A percentile compares a stretch with the other conserved stretches of the same genome.
Evolutionary conservation across 2,888 invertebrate genomes (phyloP).

Genomic region (Drosophila mimica): DNA sequence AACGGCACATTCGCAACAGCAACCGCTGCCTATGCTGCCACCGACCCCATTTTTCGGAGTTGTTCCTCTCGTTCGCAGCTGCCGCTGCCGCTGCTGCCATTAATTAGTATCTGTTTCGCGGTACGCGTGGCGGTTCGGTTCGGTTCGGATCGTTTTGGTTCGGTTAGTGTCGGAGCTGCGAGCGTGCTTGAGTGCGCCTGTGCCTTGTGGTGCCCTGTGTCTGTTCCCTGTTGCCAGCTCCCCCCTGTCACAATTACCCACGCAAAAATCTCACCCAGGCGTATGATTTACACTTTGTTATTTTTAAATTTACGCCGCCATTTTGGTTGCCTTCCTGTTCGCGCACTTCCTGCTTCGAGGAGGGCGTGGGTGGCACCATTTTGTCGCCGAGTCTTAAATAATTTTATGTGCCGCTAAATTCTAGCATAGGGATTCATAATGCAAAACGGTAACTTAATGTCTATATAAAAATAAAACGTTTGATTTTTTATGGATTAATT

Average conservation of each 20-base stretch:
- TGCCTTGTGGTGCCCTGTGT: slow-evolving; percentile 38
- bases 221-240: slow-evolving; percentile 12
- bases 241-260: slow-evolving; percentile 22
- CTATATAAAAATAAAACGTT: slow-evolving; percentile 21
- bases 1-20: slow-evolving; percentile 63
- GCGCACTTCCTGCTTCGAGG: slow-evolving; percentile 37
- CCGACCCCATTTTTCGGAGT: slow-evolving; percentile 26
- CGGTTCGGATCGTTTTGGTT: slow-evolving; percentile 11
- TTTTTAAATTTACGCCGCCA: slow-evolving; percentile 73
- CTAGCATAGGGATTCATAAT: slow-evolving; percentile 45
- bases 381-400: slow-evolving; percentile 34
- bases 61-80: slow-evolving; percentile 14
- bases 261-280: slow-evolving; percentile 60
- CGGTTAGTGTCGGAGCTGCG: slow-evolving; percentile 26
- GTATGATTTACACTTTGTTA: slow-evolving; percentile 80
- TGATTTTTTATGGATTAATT: slow-evolving; percentile 9
- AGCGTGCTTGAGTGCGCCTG: slow-evolving; percentile 63
- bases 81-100: slow-evolving; percentile 47
- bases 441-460: slow-evolving; percentile 35
- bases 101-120: slow-evolving; percentile 75
- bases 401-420: slow-evolving; percentile 56
- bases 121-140: slow-evolving; percentile 30
- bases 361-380: background rate
- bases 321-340: slow-evolving; percentile 56
- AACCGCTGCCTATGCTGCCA: slow-evolving; percentile 22